phyloP scores from a whole-genome alignment of 2,888 invertebrate species.

The Parascotia fuliginaria region DNA sequence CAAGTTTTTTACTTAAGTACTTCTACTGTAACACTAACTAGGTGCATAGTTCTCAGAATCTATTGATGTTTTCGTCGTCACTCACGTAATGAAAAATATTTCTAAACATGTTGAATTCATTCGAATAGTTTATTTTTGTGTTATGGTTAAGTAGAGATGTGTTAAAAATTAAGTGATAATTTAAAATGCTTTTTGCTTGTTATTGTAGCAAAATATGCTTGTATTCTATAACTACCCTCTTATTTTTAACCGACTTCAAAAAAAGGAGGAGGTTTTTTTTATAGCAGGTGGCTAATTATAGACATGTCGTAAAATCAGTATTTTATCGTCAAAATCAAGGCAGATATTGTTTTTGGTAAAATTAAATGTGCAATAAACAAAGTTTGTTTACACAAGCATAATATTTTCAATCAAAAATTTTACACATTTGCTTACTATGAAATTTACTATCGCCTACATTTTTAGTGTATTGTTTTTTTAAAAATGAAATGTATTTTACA shows the following conservation, averaged over 20 bases:
- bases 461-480: slow-evolving; percentile 1
- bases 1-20: slow-evolving; percentile 50
- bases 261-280: no score
- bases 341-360: neutral
- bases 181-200: slow-evolving; percentile 54
- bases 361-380: neutral
- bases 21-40: slow-evolving; percentile 42
- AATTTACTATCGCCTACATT: no score
- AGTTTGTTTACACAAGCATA: no score
- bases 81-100: slow-evolving; percentile 49
- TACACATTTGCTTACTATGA: neutral
- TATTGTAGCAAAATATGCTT: slow-evolving; percentile 44
- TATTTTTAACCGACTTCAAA: no score
- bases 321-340: neutral
- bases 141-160: slow-evolving; percentile 64
- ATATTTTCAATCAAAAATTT: no score
- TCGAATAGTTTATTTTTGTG: slow-evolving; percentile 83
- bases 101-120: slow-evolving; percentile 77
- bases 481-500: slow-evolving; percentile 2
- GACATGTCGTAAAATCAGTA: slow-evolving; percentile 17
- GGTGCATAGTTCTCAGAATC: slow-evolving; percentile 30
- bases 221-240: slow-evolving; percentile 19
- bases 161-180: slow-evolving; percentile 65
- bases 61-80: slow-evolving; percentile 39
- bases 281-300: slow-evolving; percentile 9